These are phyloP conservation scores for Digitonthophagus gazella DNA, from an alignment of 2,888 invertebrate species.

Conservation along the genomic window DNA sequence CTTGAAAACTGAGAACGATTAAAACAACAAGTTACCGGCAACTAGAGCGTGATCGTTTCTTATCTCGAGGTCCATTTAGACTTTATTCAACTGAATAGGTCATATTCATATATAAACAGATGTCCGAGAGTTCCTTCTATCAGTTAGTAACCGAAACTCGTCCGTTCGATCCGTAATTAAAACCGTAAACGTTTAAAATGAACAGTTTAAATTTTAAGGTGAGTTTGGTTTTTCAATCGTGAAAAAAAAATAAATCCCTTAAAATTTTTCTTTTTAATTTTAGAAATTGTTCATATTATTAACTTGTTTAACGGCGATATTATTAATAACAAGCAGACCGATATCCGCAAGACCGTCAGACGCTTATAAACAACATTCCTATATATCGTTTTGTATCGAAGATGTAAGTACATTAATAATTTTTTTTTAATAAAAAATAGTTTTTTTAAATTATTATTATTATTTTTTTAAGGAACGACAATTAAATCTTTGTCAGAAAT, in stretches of 20 bases:
- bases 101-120: constrained; percentile 17
- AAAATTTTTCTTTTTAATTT: neutral
- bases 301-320: neutral
- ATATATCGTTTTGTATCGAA: neutral
- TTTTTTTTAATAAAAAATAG: neutral
- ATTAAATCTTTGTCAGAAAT: constrained; percentile 23
- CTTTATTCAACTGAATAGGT: constrained; percentile 17
- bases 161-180: constrained; percentile 8
- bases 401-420: constrained; percentile 5
- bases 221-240: neutral
- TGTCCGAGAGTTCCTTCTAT: constrained; percentile 3
- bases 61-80: constrained; percentile 4
- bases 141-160: constrained; percentile 9
- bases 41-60: constrained; percentile 9
- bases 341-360: neutral
- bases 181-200: neutral
- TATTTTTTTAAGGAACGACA: neutral
- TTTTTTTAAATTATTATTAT: neutral
- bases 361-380: constrained; percentile 1
- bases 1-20: too few relatives aligned
- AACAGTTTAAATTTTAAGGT: neutral
- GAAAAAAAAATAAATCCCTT: neutral
- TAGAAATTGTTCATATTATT: neutral
- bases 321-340: neutral
- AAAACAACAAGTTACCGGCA: constrained; percentile 4